phyloP scores from a whole-genome alignment of 2,113 vertebrate species.

The Chamaetylas fuelleborni region DNA sequence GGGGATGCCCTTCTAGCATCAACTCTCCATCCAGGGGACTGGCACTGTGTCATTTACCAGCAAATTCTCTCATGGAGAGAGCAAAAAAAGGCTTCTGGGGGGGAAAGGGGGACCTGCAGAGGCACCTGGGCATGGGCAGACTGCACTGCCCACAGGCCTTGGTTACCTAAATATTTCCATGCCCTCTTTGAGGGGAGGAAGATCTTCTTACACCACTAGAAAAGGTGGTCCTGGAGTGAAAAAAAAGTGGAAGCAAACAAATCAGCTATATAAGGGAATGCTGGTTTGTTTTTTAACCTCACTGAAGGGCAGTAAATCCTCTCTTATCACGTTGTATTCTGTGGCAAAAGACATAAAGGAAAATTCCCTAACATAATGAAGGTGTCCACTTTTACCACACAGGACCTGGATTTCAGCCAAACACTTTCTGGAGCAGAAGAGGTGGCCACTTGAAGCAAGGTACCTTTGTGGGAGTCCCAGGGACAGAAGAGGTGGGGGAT shows the following conservation, averaged over 20 bases:
- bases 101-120: background rate
- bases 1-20: background rate
- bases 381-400: background rate
- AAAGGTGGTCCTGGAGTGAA: background rate
- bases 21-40: background rate
- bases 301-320: background rate
- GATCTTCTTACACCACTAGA: background rate
- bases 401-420: background rate
- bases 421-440: background rate
- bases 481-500: slow-evolving; percentile 80
- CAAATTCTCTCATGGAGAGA: background rate
- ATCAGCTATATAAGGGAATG: background rate
- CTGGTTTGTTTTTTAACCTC: background rate
- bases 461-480: slow-evolving; percentile 89
- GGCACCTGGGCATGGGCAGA: background rate
- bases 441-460: background rate
- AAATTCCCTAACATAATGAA: background rate
- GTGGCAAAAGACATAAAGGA: background rate
- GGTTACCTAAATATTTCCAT: background rate
- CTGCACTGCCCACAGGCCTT: background rate
- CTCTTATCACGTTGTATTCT: background rate
- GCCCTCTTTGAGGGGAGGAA: background rate
- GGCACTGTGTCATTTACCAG: background rate
- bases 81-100: background rate
- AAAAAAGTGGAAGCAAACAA: background rate